Evolutionary conservation across 2,797 vertebrate species (phyloP).

Genomic region (Eleutherodactylus coqui): DNA sequence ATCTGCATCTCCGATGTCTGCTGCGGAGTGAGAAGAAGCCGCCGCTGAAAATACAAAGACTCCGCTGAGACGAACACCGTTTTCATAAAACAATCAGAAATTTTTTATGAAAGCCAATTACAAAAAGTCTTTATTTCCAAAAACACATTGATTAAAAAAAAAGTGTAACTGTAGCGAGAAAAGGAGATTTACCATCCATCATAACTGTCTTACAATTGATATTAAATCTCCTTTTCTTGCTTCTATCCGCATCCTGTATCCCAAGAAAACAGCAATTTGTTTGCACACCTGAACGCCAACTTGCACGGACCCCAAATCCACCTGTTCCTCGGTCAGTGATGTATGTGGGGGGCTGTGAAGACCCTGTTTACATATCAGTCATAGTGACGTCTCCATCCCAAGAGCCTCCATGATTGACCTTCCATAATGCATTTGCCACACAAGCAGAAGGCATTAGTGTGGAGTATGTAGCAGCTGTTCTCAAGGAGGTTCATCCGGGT

Average conservation of each 20-base stretch:
- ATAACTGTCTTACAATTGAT: too few species aligned
- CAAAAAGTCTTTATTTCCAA: too few species aligned
- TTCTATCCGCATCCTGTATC: not conserved
- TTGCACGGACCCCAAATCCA: not conserved
- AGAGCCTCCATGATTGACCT: not conserved
- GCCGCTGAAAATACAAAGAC: too few species aligned
- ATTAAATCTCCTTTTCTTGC: not conserved
- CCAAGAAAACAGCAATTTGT: too few species aligned
- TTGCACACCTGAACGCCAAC: not conserved
- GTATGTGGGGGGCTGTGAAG: not conserved
- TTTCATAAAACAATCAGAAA: too few species aligned
- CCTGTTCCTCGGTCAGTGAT: not conserved
- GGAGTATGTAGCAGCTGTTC: slow-evolving; percentile 6
- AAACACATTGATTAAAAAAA: too few species aligned
- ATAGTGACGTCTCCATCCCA: not conserved
- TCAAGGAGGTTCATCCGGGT: not conserved
- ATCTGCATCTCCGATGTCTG: too few species aligned
- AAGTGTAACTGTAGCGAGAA: too few species aligned
- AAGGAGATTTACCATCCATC: too few species aligned
- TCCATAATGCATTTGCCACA: not conserved
- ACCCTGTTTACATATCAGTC: not conserved
- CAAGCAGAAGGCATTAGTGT: not conserved
- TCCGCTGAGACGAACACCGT: too few species aligned
- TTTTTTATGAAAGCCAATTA: too few species aligned
- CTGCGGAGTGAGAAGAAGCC: too few species aligned